Base-by-base conservation (phyloP, 1,140 invertebrate species). In the Stegodyphus dumicola region DNA sequence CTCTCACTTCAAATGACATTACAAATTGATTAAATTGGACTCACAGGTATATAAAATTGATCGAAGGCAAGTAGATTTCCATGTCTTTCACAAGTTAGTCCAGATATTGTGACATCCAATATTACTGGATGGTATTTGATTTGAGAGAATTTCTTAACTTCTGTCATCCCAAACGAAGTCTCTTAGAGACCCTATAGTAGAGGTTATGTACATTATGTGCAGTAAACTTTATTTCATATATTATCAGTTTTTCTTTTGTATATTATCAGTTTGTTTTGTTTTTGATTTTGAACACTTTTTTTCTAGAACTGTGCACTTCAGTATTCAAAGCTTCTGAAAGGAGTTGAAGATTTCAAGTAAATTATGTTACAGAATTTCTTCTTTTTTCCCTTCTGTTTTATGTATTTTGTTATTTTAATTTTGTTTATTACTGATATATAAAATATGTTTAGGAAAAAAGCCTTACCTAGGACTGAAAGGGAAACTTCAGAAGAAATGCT, bases 401-500 rank as follows among this genome's bases (percentile, higher is more conserved):
- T 9, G 70, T 73, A 33, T 74, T 75, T 17, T 75, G 66, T 81
- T 48, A 53, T 53, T 17, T 15, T 74, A 66, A 33, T 54, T 54
- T 64, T 70, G 9, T 48, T 84, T 48, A 74, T 71, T 75, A 53
- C 56, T 66, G 51, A 80, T 86, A 80, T 18, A 56, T 13, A 49
- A n/a, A 70, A 15, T 18, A 81, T 51, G 17, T 18, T 81, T 56
- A 88, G 92, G 94, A 7, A 93, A 92, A 80, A 92, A 93, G 6
- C 81, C 54, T 33, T 85, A 49, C 81, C 81, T 13, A 66, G 81
- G 13, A 77, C 66, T 6, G 94, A 94, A 49, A 88, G 86, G 9
- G 95, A 96, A 89, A 95, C 95, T 0, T 94, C 95, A 0, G 93
- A 94, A n/a, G 94, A 97, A 90, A 93, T 93, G 65, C 95, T 97